Evolutionary conservation across 2,113 vertebrate species (phyloP).

Genomic region (Ibidorhyncha struthersii): DNA sequence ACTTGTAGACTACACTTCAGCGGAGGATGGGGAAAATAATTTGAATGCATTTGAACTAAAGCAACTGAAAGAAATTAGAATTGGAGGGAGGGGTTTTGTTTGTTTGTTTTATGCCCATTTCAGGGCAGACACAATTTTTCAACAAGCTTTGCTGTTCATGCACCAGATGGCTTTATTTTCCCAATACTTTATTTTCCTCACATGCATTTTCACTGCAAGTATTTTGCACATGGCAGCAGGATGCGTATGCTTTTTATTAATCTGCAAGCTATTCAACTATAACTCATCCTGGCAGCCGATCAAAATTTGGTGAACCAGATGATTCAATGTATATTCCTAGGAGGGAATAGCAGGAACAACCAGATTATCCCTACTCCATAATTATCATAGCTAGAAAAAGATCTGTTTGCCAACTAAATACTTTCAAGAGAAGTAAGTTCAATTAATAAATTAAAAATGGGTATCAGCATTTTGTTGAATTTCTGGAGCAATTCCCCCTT

Average conservation of each 20-base stretch:
- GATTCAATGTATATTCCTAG: not conserved
- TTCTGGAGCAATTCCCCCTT: not conserved
- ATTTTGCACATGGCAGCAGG: not conserved
- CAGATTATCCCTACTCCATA: not conserved
- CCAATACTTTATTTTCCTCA: not conserved
- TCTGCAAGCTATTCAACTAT: not conserved
- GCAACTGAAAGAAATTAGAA: not conserved
- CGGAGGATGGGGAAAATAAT: not conserved
- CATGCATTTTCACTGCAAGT: not conserved
- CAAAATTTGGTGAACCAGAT: not conserved
- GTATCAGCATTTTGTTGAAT: not conserved
- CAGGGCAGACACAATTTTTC: conserved; percentile 18
- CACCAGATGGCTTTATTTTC: conserved; percentile 53
- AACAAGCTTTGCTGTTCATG: conserved; percentile 11
- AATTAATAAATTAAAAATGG: not conserved
- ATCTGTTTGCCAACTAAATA: not conserved
- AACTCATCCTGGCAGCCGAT: not conserved
- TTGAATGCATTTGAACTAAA: not conserved
- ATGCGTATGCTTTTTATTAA: conserved; percentile 4
- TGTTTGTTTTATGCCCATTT: conserved; percentile 38
- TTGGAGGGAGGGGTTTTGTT: not conserved
- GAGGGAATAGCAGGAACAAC: not conserved
- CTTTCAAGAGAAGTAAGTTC: not conserved
- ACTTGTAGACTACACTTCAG: not conserved
- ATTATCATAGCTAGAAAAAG: not conserved